Conservation (phyloP, 1,140 invertebrate genomes). For the Drosophila baimaii region DNA sequence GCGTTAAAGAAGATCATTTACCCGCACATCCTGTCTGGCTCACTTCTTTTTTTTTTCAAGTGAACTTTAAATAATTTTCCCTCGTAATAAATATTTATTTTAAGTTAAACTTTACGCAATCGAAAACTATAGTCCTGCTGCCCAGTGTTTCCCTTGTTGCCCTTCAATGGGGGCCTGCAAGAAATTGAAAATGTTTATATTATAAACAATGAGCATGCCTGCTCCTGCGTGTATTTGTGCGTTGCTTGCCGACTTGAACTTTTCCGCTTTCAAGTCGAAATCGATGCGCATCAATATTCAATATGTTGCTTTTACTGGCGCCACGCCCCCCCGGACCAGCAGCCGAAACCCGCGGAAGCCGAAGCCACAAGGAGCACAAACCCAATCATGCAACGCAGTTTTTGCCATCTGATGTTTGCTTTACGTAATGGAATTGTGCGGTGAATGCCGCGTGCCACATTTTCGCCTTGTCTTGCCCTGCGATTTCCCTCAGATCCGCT, state of each 20-base stretch:
- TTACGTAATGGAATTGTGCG: slow-evolving; percentile 82
- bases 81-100: neutral
- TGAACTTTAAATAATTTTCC: too few relatives aligned
- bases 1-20: too few relatives aligned
- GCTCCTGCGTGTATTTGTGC: slow-evolving; percentile 19
- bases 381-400: slow-evolving; percentile 69
- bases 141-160: slow-evolving; percentile 46
- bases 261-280: slow-evolving; percentile 76
- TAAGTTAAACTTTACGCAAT: neutral
- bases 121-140: slow-evolving; percentile 27
- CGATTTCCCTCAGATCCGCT: neutral
- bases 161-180: slow-evolving; percentile 43
- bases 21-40: too few relatives aligned
- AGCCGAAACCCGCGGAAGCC: neutral
- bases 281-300: slow-evolving; percentile 81
- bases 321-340: slow-evolving; percentile 22
- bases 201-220: slow-evolving; percentile 66
- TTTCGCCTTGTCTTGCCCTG: slow-evolving; percentile 58
- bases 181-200: slow-evolving; percentile 78
- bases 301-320: slow-evolving; percentile 77
- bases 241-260: slow-evolving; percentile 47
- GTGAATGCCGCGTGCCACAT: slow-evolving; percentile 70
- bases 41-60: too few relatives aligned
- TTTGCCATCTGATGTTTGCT: slow-evolving; percentile 78
- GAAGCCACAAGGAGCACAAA: slow-evolving; percentile 50